A percentile compares a stretch with the other conserved stretches of the same genome.
Evolutionary conservation across 2,888 invertebrate species (phyloP).

Genomic region (Corbicula japonica): DNA sequence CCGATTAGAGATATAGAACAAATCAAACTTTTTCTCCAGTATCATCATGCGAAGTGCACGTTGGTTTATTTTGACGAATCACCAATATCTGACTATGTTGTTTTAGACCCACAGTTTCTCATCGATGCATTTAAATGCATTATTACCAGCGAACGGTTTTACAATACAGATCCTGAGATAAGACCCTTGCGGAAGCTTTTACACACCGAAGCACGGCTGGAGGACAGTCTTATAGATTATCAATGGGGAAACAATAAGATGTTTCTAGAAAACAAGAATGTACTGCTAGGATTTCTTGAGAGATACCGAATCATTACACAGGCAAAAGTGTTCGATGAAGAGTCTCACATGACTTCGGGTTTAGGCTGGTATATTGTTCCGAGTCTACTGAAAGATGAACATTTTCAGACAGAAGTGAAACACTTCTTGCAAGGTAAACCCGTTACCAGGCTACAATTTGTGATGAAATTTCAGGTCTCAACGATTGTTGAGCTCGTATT

Average conservation of each 20-base stretch:
- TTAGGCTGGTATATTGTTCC: slow-evolving; percentile 1
- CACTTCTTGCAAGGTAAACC: background rate
- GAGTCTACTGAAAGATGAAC: background rate
- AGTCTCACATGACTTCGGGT: background rate
- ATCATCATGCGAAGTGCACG: slow-evolving; percentile 14
- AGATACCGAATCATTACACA: background rate
- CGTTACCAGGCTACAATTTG: background rate
- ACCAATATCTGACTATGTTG: slow-evolving; percentile 3
- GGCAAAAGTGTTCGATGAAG: background rate
- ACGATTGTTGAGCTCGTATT: background rate
- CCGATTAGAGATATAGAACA: slow-evolving; percentile 6
- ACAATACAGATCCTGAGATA: background rate
- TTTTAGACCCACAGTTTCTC: slow-evolving; percentile 4
- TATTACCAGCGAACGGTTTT: background rate
- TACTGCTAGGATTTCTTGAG: background rate
- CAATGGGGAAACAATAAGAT: background rate
- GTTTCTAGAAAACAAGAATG: background rate
- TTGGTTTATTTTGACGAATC: slow-evolving; percentile 18
- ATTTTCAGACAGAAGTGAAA: background rate
- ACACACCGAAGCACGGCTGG: background rate
- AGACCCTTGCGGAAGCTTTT: background rate
- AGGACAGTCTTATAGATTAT: background rate
- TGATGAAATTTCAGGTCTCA: background rate
- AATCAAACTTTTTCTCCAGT: slow-evolving; percentile 9
- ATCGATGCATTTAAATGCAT: slow-evolving; percentile 26